A percentile compares a stretch with the other conserved stretches of the same genome.
These are phyloP conservation scores for Brachionus asplanchnoidis DNA, from an alignment of 1,140 invertebrate genomes.

Conservation along the genomic window DNA sequence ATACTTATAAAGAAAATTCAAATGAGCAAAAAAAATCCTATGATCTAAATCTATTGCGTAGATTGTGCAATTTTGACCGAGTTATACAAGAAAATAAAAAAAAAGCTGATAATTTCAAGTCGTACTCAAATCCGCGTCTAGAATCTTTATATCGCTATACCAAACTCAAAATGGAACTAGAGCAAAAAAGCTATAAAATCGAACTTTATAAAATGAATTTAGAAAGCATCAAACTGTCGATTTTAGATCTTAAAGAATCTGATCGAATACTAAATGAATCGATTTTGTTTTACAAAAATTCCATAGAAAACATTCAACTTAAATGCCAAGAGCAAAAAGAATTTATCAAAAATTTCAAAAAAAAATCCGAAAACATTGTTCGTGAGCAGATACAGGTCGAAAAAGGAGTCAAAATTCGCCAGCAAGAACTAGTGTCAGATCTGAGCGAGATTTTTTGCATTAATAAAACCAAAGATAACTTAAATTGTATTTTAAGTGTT, in stretches of 20 bases:
- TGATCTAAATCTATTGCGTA: background rate
- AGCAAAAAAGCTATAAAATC: background rate
- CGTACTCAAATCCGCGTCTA: background rate
- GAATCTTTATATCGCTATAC: background rate
- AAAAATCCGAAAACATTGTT: background rate
- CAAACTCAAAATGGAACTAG: background rate
- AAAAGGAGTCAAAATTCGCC: background rate
- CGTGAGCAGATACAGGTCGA: background rate
- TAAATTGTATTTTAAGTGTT: background rate
- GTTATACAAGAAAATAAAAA: slow-evolving; percentile 7
- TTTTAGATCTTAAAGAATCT: background rate
- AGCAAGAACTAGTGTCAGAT: background rate
- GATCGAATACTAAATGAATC: background rate
- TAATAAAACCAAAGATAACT: background rate
- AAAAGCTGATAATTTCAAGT: background rate
- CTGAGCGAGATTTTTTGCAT: background rate
- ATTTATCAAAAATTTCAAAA: background rate
- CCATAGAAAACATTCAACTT: background rate
- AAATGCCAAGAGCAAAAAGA: background rate
- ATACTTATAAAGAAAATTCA: background rate
- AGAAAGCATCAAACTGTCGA: background rate
- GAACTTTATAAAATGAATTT: background rate
- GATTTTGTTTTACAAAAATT: background rate
- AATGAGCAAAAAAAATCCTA: slow-evolving; percentile 22
- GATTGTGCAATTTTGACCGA: slow-evolving; percentile 6